phyloP scores from a whole-genome alignment of 1,140 invertebrate species.

The Metaphire vulgaris region DNA sequence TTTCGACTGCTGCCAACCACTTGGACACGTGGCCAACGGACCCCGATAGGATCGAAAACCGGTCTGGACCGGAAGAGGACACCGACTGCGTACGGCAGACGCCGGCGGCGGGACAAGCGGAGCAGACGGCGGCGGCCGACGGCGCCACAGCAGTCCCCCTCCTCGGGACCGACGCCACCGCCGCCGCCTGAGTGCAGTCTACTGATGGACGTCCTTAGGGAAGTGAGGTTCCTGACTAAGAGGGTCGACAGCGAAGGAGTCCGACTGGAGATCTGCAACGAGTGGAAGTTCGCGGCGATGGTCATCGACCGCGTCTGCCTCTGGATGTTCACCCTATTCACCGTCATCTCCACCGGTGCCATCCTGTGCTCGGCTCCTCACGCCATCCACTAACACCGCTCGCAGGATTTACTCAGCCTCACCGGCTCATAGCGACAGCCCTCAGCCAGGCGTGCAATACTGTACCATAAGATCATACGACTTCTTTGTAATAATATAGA shows the following conservation, averaged over 20 bases:
- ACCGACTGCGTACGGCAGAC: neutral
- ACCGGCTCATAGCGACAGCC: too few species aligned
- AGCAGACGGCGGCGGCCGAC: neutral
- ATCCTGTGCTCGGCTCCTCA: slow-evolving; percentile 64
- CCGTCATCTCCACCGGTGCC: slow-evolving; percentile 91
- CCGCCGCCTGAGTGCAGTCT: slow-evolving; percentile 55
- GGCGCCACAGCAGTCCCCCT: neutral
- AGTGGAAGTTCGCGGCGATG: slow-evolving; percentile 99
- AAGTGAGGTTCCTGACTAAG: slow-evolving; percentile 80
- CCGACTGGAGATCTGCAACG: slow-evolving; percentile 55
- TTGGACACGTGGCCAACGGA: neutral
- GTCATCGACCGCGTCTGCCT: slow-evolving; percentile 97
- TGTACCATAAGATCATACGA: too few species aligned
- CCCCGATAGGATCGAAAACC: neutral
- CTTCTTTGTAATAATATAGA: too few species aligned
- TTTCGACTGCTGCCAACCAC: neutral
- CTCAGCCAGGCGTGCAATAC: too few species aligned
- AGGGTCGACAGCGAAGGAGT: slow-evolving; percentile 52
- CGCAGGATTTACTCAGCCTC: too few species aligned
- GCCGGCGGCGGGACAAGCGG: too few species aligned
- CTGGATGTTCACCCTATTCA: slow-evolving; percentile 97
- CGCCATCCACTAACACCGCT: too few species aligned
- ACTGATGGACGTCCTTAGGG: slow-evolving; percentile 86
- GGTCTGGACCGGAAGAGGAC: neutral
- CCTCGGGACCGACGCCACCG: neutral